Evolutionary conservation across 2,113 vertebrate genomes (phyloP).

Genomic region (Mirza zaza): DNA sequence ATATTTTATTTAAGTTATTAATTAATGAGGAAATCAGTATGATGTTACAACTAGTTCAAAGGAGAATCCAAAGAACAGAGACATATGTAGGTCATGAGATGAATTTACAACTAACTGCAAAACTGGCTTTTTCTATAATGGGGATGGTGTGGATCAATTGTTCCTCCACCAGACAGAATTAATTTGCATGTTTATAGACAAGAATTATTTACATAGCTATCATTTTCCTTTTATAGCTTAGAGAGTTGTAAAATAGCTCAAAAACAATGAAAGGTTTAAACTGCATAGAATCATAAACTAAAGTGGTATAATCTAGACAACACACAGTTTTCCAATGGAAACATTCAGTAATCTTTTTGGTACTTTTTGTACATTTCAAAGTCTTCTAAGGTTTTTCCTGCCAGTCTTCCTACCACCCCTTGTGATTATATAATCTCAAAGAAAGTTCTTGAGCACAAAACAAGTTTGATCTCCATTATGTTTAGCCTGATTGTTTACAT

Average conservation of each 20-base stretch:
- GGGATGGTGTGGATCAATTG: not conserved
- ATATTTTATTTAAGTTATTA: constrained; percentile 56
- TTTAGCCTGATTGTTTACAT: not conserved
- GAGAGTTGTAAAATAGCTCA: not conserved
- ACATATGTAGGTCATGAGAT: constrained; percentile 27
- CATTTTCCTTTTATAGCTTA: not conserved
- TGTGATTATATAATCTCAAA: constrained; percentile 9
- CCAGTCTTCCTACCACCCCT: not conserved
- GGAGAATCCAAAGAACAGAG: constrained; percentile 8
- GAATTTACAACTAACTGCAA: constrained; percentile 46
- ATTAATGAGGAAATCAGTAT: constrained; percentile 33
- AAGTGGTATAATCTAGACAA: not conserved
- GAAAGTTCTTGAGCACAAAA: constrained; percentile 26
- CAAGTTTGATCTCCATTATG: not conserved
- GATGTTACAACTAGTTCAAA: constrained; percentile 22
- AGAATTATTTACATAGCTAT: constrained; percentile 1
- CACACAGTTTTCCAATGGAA: not conserved
- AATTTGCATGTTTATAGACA: constrained; percentile 34
- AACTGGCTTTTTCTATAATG: constrained; percentile 16
- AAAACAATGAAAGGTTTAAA: not conserved
- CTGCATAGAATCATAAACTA: not conserved
- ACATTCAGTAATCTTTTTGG: not conserved
- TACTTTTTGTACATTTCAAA: not conserved
- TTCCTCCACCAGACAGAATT: constrained; percentile 31
- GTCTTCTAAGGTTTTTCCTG: not conserved